Conservation (phyloP, 2,113 vertebrate species). For the Nothocercus julius region DNA sequence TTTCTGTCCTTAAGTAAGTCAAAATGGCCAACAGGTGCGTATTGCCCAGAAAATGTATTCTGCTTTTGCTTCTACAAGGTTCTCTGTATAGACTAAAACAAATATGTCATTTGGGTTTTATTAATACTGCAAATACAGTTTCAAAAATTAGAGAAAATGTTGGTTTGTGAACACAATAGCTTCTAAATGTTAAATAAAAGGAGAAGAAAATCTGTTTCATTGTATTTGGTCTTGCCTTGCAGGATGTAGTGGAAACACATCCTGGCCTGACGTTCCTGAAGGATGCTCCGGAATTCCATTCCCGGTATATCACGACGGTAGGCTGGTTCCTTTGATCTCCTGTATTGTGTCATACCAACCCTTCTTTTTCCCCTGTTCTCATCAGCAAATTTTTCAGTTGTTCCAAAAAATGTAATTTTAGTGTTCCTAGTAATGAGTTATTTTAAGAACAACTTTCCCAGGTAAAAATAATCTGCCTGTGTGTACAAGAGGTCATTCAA, state of each 20-base stretch:
- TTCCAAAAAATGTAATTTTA: neutral
- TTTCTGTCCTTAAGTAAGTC: conserved; percentile 68
- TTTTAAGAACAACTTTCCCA: neutral
- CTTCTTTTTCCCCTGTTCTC: neutral
- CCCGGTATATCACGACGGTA: conserved; percentile 98
- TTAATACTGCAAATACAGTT: conserved; percentile 24
- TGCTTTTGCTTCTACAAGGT: neutral
- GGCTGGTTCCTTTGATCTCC: neutral
- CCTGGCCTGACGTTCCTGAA: conserved; percentile 97
- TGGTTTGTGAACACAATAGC: neutral
- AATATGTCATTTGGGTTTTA: neutral
- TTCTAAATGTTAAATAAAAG: neutral
- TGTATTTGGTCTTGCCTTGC: conserved; percentile 45
- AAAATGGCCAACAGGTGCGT: conserved; percentile 63
- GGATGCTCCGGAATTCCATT: conserved; percentile 98
- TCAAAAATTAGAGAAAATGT: neutral
- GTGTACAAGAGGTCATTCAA: neutral
- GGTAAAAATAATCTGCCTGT: neutral
- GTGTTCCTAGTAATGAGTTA: neutral
- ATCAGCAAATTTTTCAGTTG: neutral
- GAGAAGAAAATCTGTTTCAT: neutral
- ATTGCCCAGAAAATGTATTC: conserved; percentile 18
- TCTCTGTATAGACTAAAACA: neutral
- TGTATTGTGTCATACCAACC: neutral
- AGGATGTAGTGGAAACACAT: conserved; percentile 98